Conservation (phyloP, 2,113 vertebrate species). For the Tamias sibiricus region DNA sequence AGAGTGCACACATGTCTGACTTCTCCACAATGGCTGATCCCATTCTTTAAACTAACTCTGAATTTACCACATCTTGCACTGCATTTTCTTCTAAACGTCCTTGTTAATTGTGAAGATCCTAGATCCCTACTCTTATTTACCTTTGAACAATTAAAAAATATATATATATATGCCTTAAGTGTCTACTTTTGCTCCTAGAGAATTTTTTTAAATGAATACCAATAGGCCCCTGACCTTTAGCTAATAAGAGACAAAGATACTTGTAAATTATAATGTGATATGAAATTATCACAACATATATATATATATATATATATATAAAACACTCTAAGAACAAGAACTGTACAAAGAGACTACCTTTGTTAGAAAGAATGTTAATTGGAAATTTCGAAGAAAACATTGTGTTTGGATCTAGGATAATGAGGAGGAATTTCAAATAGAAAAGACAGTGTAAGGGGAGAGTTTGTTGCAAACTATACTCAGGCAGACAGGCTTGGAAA, state of each 20-base stretch:
- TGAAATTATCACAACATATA: not conserved
- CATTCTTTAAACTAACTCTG: not conserved
- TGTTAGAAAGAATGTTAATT: not conserved
- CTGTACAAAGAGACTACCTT: not conserved
- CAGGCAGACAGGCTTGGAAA: conserved; percentile 17
- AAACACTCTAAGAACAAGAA: not conserved
- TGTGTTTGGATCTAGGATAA: not conserved
- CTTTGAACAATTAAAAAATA: not conserved
- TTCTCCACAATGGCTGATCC: not conserved
- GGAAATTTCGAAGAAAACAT: not conserved
- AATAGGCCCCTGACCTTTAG: not conserved
- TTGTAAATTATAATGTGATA: not conserved
- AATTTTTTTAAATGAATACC: not conserved
- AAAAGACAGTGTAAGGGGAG: not conserved
- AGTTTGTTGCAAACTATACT: not conserved
- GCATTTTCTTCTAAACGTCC: conserved; percentile 13
- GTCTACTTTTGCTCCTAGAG: not conserved
- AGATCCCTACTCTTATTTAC: not conserved
- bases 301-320: not conserved
- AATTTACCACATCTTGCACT: not conserved
- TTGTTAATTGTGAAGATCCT: not conserved
- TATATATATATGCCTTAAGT: not conserved
- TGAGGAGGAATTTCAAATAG: not conserved
- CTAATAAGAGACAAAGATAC: not conserved
- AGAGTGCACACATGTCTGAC: not conserved